phyloP scores from a whole-genome alignment of 2,888 invertebrate species.

The Allophyes oxyacanthae region DNA sequence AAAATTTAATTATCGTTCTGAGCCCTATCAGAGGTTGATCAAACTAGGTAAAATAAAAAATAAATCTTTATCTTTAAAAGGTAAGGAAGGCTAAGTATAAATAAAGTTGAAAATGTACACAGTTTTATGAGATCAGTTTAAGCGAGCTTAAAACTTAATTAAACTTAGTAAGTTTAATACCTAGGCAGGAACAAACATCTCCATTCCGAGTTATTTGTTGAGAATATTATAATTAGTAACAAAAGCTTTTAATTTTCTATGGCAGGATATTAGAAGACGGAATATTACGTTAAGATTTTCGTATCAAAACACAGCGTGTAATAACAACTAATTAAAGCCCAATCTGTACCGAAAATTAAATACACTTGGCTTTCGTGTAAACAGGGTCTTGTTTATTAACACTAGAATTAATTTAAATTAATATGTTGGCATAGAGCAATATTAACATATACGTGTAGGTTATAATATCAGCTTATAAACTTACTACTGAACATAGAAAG shows the following conservation, averaged over 20 bases:
- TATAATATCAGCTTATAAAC: no score
- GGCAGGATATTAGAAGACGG: conserved; percentile 10
- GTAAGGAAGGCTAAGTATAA: not conserved
- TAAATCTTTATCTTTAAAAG: conserved; percentile 1
- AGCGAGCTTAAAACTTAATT: conserved; percentile 7
- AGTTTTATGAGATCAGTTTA: conserved; percentile 14
- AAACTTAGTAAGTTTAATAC: conserved; percentile 22
- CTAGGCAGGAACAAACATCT: conserved; percentile 20
- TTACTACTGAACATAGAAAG: no score
- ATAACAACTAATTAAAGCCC: conserved; percentile 7
- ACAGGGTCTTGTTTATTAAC: conserved; percentile 13
- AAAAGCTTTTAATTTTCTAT: conserved; percentile 15
- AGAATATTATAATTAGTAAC: conserved; percentile 22
- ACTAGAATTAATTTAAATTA: not conserved
- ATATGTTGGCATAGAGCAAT: no score
- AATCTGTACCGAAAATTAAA: conserved; percentile 2
- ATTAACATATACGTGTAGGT: no score
- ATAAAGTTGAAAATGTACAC: conserved; percentile 9
- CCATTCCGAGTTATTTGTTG: conserved; percentile 20
- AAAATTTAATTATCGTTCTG: no score
- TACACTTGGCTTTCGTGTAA: conserved; percentile 6
- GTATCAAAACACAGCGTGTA: conserved; percentile 19
- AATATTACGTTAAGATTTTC: conserved; percentile 11
- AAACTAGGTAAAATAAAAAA: no score
- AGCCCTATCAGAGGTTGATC: no score